Base-by-base conservation (phyloP, 2,113 vertebrate genomes). In the Vicugna pacos region DNA sequence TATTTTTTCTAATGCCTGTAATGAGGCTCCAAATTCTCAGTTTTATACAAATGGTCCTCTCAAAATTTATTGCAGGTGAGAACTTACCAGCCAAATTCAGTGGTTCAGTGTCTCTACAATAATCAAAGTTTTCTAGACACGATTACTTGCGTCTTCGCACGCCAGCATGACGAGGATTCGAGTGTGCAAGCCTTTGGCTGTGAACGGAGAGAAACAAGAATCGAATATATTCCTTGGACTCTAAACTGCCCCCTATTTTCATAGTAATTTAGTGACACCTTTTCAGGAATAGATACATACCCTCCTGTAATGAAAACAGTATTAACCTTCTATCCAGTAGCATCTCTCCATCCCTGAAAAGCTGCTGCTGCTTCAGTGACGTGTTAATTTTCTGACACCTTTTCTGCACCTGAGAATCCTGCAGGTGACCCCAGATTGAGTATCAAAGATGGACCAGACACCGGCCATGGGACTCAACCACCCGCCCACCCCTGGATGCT, bases 401-500 rank as follows among this genome's bases (percentile, higher is more conserved):
- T 64, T 46, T n/a, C 32, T 42, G n/a, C 13, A 28, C 16, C 24
- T 9, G 26, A 13, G 38, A 42, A 38, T 32, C 15, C 62, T 52
- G 26, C 50, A 52, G 42, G 54, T 35, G 32, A 56, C 15, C 6
- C 20, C 5, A n/a, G 17, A 9, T 12, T 28, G 26, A 72, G 15
- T 10, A 13, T 4, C 13, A 14, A 3, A 0, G 1, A 16, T 16
- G 52, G 3, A 4, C 24, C 56, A 42, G 17, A 2, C 35, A 28
- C 5, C 7, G 46, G 30, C 2, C 28, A 24, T 0, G 20, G 8
- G 6, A 16, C 35, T 22, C 15, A 35, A 3, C 17, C 20, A 16
- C 5, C n/a, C 30, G 42, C 14, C 5, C 5, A 48, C 15, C 56
- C 16, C 1, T 2, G 35, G 28, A 30, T 0, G 1, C 2, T 1